Base-by-base conservation (phyloP, 1,140 invertebrate species). In the Calosoma granatense region DNA sequence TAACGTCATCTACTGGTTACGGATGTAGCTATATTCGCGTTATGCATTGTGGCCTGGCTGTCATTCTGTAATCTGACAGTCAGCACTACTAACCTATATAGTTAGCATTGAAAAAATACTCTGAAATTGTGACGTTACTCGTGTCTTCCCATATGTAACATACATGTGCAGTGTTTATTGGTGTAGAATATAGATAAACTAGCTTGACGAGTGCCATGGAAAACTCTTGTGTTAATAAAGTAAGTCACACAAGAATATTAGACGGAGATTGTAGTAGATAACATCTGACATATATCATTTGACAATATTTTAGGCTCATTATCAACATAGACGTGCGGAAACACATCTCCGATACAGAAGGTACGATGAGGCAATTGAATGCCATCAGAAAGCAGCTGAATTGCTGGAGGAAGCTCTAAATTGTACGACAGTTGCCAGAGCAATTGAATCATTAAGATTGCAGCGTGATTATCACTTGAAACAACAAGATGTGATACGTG, bases 391-490 rank as follows among this genome's bases (percentile, higher is more conserved):
- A 64, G 80, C 81, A 12, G 76, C 78, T 2, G 75, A 78, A 65
- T 64, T 81, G 20, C 63, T 85, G 1, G 60, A 74, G 2, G 74
- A 83, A 54, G 79, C 80, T 17, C 74, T 76, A 70, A 76, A 72
- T 57, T 74, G 70, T 2, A 79, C 77, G 1, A 70, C 71, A 19
- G 75, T 75, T 30, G 65, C 73, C 2, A 70, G 72, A 64, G 75
- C 71, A 17, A 61, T 81, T 23, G 80, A 84, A 68, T 83, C 82
- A 2, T 72, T 85, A 1, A 74, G 74, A 20, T 65, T 83, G 1
- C 82, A 85, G 66, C 73, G 77, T 30, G 79, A 80, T 61, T 82
- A 81, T 63, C 81, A 84, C 58, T 72, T 74, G 21, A 77, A 79
- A 69, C 81, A 84, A 71, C 76, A 74, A 59, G 73, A 76, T 55